These are phyloP conservation scores for Acanthurus tractus DNA, from an alignment of 2,797 vertebrate genomes.

Conservation along the genomic window DNA sequence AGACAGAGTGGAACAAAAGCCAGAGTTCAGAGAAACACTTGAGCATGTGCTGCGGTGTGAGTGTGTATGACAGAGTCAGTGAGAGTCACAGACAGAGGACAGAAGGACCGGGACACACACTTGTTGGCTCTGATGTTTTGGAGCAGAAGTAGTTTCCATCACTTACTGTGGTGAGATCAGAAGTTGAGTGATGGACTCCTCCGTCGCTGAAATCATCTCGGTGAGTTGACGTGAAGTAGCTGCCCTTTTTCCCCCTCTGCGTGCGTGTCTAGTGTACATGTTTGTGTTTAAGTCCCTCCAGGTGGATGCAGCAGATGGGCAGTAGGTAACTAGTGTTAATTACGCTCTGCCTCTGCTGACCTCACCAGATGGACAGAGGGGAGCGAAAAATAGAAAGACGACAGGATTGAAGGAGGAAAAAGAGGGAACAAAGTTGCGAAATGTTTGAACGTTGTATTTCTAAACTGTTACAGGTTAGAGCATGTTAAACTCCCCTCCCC, in stretches of 20 bases:
- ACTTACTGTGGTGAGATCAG: constrained; percentile 30
- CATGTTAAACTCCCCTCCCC: constrained; percentile 46
- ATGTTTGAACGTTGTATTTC: constrained; percentile 28
- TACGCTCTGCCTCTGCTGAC: constrained; percentile 70
- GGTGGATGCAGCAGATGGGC: constrained; percentile 76
- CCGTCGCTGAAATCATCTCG: constrained; percentile 50
- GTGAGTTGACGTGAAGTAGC: constrained; percentile 74
- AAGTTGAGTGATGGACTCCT: constrained; percentile 60
- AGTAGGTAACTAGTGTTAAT: constrained; percentile 75
- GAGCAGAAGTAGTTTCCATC: constrained; percentile 61
- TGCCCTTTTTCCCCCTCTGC: background rate
- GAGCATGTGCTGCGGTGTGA: constrained; percentile 72
- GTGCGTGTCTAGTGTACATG: constrained; percentile 25
- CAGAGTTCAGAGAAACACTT: constrained; percentile 82
- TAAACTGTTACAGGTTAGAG: constrained; percentile 59
- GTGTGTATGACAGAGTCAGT: constrained; percentile 63
- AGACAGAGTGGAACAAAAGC: constrained; percentile 86
- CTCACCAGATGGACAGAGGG: constrained; percentile 74
- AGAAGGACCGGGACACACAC: constrained; percentile 40
- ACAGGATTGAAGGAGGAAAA: constrained; percentile 26
- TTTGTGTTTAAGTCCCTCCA: constrained; percentile 60
- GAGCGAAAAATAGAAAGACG: constrained; percentile 47
- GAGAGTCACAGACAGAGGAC: constrained; percentile 41
- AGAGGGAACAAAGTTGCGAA: constrained; percentile 50
- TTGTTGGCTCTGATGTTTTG: constrained; percentile 54